A percentile compares a stretch with the other conserved stretches of the same genome.
These are phyloP conservation scores for Ciconia maguari DNA, from an alignment of 2,113 vertebrate genomes.

Conservation along the genomic window DNA sequence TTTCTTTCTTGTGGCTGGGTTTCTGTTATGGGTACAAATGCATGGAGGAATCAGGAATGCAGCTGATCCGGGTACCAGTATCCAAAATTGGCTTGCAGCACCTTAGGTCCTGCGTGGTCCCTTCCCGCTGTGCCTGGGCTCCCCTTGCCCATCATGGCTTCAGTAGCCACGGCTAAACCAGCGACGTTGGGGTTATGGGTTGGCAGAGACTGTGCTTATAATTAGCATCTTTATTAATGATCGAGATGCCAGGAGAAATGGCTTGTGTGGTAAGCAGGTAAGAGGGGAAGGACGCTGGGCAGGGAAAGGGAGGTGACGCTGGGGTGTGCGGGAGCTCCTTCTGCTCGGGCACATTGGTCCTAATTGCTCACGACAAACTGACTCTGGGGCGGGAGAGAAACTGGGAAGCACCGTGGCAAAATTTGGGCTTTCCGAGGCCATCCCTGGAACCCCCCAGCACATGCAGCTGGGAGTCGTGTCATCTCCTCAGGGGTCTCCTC, in stretches of 20 bases:
- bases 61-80: accelerated
- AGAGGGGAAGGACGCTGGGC: neutral
- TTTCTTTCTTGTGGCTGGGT: neutral
- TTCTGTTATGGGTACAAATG: neutral
- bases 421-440: neutral
- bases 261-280: neutral
- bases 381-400: neutral
- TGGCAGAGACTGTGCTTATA: neutral
- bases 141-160: accelerated
- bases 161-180: accelerated
- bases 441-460: accelerated
- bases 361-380: accelerated
- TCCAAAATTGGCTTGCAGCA: neutral
- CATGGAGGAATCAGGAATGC: accelerated
- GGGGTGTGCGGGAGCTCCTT: neutral
- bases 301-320: neutral
- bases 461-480: accelerated
- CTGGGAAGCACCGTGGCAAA: neutral
- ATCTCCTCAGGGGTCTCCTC: neutral
- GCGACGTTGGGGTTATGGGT: accelerated
- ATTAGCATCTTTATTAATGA: neutral
- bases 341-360: accelerated
- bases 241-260: accelerated
- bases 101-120: accelerated
- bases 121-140: neutral